These are phyloP conservation scores for Stratiolaelaps scimitus DNA, from an alignment of 1,140 invertebrate genomes.

Conservation along the genomic window DNA sequence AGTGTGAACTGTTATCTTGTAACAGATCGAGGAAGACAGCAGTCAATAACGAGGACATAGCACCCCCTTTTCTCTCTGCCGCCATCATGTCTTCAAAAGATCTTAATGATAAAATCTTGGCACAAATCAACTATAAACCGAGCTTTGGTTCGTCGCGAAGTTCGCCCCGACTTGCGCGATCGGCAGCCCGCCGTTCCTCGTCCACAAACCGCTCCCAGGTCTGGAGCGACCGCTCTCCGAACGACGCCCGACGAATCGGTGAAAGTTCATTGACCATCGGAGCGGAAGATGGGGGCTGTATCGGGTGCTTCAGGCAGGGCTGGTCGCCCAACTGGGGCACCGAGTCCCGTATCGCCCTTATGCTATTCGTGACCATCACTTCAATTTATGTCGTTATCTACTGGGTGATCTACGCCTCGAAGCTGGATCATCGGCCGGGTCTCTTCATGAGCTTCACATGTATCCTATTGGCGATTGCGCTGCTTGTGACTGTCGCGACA, in stretches of 20 bases:
- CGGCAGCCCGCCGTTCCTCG: neutral
- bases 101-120: constrained; percentile 26
- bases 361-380: constrained; percentile 25
- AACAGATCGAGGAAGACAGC: too few relatives aligned
- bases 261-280: constrained; percentile 22
- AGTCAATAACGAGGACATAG: too few relatives aligned
- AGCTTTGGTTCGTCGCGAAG: constrained; percentile 7
- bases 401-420: constrained; percentile 13
- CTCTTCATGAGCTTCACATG: constrained; percentile 28
- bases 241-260: constrained; percentile 14
- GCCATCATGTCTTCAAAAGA: constrained; percentile 19
- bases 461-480: constrained; percentile 12
- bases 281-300: constrained; percentile 25
- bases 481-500: constrained; percentile 16
- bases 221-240: constrained; percentile 11
- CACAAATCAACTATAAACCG: constrained; percentile 14
- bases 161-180: constrained; percentile 4
- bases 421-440: constrained; percentile 15
- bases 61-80: too few relatives aligned
- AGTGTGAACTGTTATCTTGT: too few relatives aligned
- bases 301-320: constrained; percentile 14
- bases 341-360: constrained; percentile 25
- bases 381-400: constrained; percentile 27
- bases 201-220: constrained; percentile 21
- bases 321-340: constrained; percentile 23